A percentile compares a stretch with the other conserved stretches of the same genome.
Conservation (phyloP, 1,140 invertebrate genomes). For the Temnothorax curvispinosus region DNA sequence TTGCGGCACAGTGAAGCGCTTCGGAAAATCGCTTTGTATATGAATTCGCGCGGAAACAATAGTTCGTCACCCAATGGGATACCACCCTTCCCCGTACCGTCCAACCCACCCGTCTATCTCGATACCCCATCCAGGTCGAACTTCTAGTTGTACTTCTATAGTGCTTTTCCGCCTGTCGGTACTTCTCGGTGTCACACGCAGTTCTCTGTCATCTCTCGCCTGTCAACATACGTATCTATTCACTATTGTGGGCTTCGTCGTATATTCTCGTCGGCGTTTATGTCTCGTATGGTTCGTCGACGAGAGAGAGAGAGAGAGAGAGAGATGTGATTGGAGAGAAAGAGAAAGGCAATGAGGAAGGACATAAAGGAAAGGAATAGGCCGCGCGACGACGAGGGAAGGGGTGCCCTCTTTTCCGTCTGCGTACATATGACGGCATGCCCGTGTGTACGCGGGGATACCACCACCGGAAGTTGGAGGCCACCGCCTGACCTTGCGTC, state of each 20-base stretch:
- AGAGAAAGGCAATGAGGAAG: slow-evolving; percentile 31
- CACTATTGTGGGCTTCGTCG: slow-evolving; percentile 15
- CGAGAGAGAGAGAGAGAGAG: slow-evolving; percentile 5
- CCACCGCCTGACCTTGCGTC: slow-evolving; percentile 85
- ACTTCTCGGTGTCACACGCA: slow-evolving; percentile 24
- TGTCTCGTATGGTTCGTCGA: not conserved
- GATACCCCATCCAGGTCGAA: slow-evolving; percentile 33
- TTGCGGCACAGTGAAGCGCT: slow-evolving; percentile 7
- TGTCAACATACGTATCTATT: slow-evolving; percentile 39
- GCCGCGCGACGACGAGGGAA: slow-evolving; percentile 33
- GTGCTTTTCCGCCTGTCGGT: slow-evolving; percentile 29
- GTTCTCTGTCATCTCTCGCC: slow-evolving; percentile 40
- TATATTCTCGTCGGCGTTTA: slow-evolving; percentile 18
- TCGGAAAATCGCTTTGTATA: slow-evolving; percentile 45
- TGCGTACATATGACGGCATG: slow-evolving; percentile 65
- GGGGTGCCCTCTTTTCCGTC: slow-evolving; percentile 65
- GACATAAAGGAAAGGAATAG: slow-evolving; percentile 46
- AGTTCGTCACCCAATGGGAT: slow-evolving; percentile 40
- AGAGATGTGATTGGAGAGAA: slow-evolving; percentile 11
- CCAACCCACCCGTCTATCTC: not conserved
- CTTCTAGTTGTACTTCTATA: slow-evolving; percentile 40
- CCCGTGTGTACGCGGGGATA: slow-evolving; percentile 70
- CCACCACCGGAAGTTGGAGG: slow-evolving; percentile 85
- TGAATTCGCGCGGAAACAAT: slow-evolving; percentile 47
- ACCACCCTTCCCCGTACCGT: not conserved